Percentiles rank a stretch among this genome's conserved stretches.
phyloP scores from a whole-genome alignment of 1,140 invertebrate species.

The Trichomalopsis sarcophagae region DNA sequence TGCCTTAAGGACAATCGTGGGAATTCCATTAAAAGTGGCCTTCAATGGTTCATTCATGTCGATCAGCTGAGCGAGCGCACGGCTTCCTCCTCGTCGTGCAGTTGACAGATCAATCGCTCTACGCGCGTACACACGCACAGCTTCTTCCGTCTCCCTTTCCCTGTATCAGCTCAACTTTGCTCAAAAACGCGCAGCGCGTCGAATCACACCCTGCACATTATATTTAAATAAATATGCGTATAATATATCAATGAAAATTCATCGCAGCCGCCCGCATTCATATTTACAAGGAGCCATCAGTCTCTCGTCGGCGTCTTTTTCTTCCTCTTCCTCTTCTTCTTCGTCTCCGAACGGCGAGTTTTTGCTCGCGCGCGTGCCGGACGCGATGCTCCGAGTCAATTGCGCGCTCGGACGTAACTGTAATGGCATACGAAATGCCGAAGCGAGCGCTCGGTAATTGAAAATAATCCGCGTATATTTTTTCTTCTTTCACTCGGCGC shows the following conservation, averaged over 20 bases:
- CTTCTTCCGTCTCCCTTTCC: slow-evolving; percentile 52
- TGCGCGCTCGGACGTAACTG: slow-evolving; percentile 14
- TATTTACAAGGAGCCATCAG: slow-evolving; percentile 17
- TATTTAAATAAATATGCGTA: neutral
- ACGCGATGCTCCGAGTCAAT: neutral
- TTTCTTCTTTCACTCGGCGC: neutral
- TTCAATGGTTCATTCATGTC: slow-evolving; percentile 73
- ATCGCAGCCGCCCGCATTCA: slow-evolving; percentile 10
- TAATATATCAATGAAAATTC: slow-evolving; percentile 42
- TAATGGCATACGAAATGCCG: slow-evolving; percentile 32
- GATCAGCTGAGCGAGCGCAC: slow-evolving; percentile 60
- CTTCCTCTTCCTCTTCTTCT: neutral
- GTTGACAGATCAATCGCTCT: slow-evolving; percentile 68
- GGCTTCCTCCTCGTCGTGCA: slow-evolving; percentile 51
- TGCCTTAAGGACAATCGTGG: slow-evolving; percentile 69
- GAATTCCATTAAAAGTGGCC: slow-evolving; percentile 68
- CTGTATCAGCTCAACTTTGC: slow-evolving; percentile 26
- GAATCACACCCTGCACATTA: neutral
- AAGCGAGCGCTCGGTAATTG: slow-evolving; percentile 31
- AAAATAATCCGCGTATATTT: slow-evolving; percentile 37
- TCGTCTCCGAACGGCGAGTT: neutral
- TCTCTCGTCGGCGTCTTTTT: neutral
- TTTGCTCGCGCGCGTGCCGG: slow-evolving; percentile 21
- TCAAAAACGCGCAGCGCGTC: neutral
- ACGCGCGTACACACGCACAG: neutral